A percentile compares a stretch with the other conserved stretches of the same genome.
Conservation (phyloP, 1,140 invertebrate genomes). For the Dinoponera quadriceps region DNA sequence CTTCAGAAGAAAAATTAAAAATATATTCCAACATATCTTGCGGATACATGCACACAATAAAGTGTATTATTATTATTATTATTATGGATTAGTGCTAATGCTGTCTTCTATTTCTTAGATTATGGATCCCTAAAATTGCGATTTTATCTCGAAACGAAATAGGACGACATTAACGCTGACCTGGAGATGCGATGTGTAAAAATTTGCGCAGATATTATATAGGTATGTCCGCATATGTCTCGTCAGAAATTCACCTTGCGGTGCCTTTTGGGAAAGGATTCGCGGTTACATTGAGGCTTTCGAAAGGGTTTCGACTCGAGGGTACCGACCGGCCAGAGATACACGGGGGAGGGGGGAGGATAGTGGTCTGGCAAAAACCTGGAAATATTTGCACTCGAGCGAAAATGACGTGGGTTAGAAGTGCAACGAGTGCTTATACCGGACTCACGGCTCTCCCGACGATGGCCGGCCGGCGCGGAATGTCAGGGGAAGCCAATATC, state of each 20-base stretch:
- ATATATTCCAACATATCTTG: no score
- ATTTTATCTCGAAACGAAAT: no score
- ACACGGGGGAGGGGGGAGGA: background rate
- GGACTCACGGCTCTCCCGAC: slow-evolving; percentile 12
- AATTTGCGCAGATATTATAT: slow-evolving; percentile 15
- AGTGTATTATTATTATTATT: no score
- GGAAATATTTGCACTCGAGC: slow-evolving; percentile 77
- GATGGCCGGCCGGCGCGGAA: slow-evolving; percentile 26
- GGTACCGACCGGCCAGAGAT: background rate
- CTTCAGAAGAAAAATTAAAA: no score
- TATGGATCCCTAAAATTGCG: no score
- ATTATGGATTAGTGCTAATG: no score
- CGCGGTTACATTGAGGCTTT: slow-evolving; percentile 38
- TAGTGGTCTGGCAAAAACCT: slow-evolving; percentile 68
- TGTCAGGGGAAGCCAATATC: slow-evolving; percentile 79
- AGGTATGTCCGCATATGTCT: background rate
- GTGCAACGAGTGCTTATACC: slow-evolving; percentile 54
- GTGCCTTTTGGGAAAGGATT: slow-evolving; percentile 17
- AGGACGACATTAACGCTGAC: no score
- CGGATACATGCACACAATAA: no score
- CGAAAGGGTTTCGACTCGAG: slow-evolving; percentile 14
- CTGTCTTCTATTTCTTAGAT: no score
- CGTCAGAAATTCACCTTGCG: slow-evolving; percentile 24
- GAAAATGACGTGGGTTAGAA: slow-evolving; percentile 74
- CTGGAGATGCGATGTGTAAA: background rate